phyloP scores from a whole-genome alignment of 35 echinoderm and acorn worm genomes.

The Nesometra sesokonis region DNA sequence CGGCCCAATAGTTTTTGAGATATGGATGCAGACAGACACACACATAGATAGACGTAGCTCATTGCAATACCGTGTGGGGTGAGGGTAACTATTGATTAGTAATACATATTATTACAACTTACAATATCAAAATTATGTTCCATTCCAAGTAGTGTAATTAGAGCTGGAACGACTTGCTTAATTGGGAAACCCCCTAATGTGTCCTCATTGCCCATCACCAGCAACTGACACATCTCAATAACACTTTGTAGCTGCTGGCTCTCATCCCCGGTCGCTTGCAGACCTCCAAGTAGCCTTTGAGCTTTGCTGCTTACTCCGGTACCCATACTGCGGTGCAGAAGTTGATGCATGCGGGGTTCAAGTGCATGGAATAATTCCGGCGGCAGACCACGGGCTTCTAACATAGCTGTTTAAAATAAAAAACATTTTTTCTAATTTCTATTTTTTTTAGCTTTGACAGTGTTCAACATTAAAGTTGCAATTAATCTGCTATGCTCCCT shows the following conservation, averaged over 20 bases:
- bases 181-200: slow-evolving; percentile 94
- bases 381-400: slow-evolving; percentile 91
- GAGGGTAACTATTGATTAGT: too few species aligned
- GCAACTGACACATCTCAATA: slow-evolving; percentile 97
- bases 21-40: too few species aligned
- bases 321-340: slow-evolving; percentile 96
- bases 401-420: slow-evolving; percentile 51
- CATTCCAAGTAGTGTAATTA: slow-evolving; percentile 80
- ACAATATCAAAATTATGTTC: slow-evolving; percentile 99
- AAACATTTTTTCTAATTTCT: background rate
- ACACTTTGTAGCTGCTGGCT: slow-evolving; percentile 95
- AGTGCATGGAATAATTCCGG: slow-evolving; percentile 95
- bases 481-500: too few species aligned
- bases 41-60: too few species aligned
- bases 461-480: too few species aligned
- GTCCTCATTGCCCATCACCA: slow-evolving; percentile 98
- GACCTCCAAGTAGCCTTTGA: slow-evolving; percentile 75
- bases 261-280: slow-evolving; percentile 87
- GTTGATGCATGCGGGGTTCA: slow-evolving; percentile 95
- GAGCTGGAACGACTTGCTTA: slow-evolving; percentile 93
- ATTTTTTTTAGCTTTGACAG: too few species aligned
- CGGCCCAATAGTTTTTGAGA: too few species aligned
- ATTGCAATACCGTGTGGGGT: too few species aligned
- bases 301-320: slow-evolving; percentile 94
- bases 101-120: background rate